Evolutionary conservation across 2,888 invertebrate species (phyloP).

Genomic region (Petrolisthes cinctipes): DNA sequence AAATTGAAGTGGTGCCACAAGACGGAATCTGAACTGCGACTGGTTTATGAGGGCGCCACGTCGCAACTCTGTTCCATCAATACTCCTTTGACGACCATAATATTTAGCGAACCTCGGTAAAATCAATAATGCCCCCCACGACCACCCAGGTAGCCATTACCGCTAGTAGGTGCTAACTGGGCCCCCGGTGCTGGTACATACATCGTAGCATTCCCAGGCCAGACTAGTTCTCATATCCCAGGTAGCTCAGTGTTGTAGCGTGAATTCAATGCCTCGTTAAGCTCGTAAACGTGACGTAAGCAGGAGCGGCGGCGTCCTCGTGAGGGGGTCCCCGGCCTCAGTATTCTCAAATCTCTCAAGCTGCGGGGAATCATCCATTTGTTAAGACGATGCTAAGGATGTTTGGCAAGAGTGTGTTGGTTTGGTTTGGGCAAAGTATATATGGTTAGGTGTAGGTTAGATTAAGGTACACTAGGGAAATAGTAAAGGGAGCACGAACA

Average conservation of each 20-base stretch:
- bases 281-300: conserved; percentile 53
- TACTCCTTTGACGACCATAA: conserved; percentile 50
- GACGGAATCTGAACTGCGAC: conserved; percentile 41
- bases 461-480: no score
- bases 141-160: neutral
- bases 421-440: no score
- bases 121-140: conserved; percentile 17
- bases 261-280: conserved; percentile 49
- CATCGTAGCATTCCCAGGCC: neutral
- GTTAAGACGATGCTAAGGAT: no score
- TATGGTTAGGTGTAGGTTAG: no score
- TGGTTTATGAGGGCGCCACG: conserved; percentile 40
- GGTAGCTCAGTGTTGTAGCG: conserved; percentile 17
- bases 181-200: neutral
- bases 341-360: no score
- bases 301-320: conserved; percentile 14
- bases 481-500: no score
- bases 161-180: neutral
- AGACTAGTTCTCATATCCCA: neutral
- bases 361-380: no score
- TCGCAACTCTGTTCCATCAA: conserved; percentile 52
- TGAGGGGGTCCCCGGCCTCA: neutral
- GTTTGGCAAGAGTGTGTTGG: no score
- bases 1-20: neutral
- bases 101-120: conserved; percentile 36